Evolutionary conservation across 2,888 invertebrate genomes (phyloP).

Genomic region (Drosophila lacicola): DNA sequence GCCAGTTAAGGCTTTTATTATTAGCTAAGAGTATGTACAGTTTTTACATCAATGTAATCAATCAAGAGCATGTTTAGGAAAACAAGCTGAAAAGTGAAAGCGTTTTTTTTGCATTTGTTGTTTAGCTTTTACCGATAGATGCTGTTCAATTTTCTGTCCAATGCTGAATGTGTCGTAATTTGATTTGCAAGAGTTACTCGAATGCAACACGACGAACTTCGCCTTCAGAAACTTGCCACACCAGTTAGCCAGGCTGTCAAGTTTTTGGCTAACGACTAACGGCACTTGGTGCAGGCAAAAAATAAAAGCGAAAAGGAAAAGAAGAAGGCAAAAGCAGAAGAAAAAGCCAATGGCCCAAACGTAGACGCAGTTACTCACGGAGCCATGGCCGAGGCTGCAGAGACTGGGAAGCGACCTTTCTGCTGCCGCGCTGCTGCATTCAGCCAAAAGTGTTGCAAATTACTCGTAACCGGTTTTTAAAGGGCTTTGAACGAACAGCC

Average conservation of each 20-base stretch:
- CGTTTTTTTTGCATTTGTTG: neutral
- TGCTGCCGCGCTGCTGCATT: slow-evolving; percentile 24
- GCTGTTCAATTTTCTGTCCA: slow-evolving; percentile 12
- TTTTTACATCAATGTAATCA: too few species aligned
- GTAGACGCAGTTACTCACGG: slow-evolving; percentile 26
- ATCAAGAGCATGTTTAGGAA: slow-evolving; percentile 4
- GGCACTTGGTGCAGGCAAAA: slow-evolving; percentile 49
- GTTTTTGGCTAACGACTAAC: slow-evolving; percentile 56
- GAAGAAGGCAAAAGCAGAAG: slow-evolving; percentile 10
- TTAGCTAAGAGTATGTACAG: too few species aligned
- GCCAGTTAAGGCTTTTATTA: too few species aligned
- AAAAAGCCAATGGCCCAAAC: slow-evolving; percentile 38
- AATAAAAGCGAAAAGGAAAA: slow-evolving; percentile 6
- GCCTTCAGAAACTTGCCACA: slow-evolving; percentile 33
- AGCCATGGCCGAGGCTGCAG: slow-evolving; percentile 16
- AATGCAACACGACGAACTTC: slow-evolving; percentile 38
- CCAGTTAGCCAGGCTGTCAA: slow-evolving; percentile 37
- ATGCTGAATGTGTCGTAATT: slow-evolving; percentile 33
- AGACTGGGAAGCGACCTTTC: slow-evolving; percentile 28
- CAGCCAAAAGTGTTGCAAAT: slow-evolving; percentile 46
- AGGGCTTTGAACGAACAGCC: slow-evolving; percentile 32
- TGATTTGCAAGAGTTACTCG: slow-evolving; percentile 26
- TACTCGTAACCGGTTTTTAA: slow-evolving; percentile 43
- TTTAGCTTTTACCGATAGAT: slow-evolving; percentile 13
- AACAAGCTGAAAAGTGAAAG: slow-evolving; percentile 31